Evolutionary conservation across 2,113 vertebrate species (phyloP).

Genomic region (Hoplias malabaricus): DNA sequence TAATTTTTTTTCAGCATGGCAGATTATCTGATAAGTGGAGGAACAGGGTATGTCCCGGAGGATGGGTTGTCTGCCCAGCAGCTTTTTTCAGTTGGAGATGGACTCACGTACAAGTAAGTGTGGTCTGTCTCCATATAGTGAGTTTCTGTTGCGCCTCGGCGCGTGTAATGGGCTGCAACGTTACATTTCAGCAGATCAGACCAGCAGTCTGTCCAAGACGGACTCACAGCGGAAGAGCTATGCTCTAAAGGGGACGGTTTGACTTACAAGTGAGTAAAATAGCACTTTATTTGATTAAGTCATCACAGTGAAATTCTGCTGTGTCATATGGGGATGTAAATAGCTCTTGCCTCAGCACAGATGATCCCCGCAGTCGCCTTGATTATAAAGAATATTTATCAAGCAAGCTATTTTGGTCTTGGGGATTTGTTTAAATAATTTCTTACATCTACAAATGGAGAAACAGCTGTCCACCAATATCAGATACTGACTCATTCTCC

Average conservation of each 20-base stretch:
- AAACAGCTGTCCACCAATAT: not conserved
- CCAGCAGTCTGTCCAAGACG: constrained; percentile 75
- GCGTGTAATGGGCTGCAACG: constrained; percentile 72
- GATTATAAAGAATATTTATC: not conserved
- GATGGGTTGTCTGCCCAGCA: constrained; percentile 89
- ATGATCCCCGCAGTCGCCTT: not conserved
- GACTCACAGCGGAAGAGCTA: constrained; percentile 79
- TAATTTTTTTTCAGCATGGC: constrained; percentile 78
- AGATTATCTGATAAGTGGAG: constrained; percentile 89
- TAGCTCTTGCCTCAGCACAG: not conserved
- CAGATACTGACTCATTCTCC: not conserved
- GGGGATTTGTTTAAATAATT: not conserved
- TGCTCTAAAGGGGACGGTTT: constrained; percentile 80
- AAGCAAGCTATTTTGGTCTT: not conserved
- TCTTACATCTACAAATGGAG: not conserved
- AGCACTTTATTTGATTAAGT: constrained; percentile 63
- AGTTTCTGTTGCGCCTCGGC: constrained; percentile 44
- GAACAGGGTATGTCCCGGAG: constrained; percentile 87
- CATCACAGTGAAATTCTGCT: constrained; percentile 40
- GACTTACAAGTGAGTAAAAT: constrained; percentile 82
- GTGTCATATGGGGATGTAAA: constrained; percentile 9
- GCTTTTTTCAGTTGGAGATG: constrained; percentile 87
- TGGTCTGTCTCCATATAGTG: constrained; percentile 19
- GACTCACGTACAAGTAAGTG: constrained; percentile 91
- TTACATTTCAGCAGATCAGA: constrained; percentile 78